Conservation (phyloP, 2,888 invertebrate species). For the Gerris lacustris region DNA sequence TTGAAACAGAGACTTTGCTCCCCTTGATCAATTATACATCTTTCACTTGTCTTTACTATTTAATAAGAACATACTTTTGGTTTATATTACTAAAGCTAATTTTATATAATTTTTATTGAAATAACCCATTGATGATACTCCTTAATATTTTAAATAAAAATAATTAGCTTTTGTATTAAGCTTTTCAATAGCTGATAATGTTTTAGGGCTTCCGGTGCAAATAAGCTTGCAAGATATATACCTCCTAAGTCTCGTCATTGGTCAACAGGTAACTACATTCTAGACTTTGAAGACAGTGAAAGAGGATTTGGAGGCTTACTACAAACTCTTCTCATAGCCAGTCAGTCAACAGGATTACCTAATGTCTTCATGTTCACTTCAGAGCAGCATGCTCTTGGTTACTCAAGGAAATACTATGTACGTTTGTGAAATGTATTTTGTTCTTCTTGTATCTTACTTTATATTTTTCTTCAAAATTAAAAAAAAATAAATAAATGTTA, state of each 20-base stretch:
- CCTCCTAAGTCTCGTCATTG: slow-evolving; percentile 38
- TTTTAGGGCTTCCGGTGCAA: slow-evolving; percentile 48
- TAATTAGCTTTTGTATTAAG: no score
- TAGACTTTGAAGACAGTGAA: slow-evolving; percentile 53
- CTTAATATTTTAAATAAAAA: no score
- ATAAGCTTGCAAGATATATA: slow-evolving; percentile 52
- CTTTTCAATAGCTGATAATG: no score
- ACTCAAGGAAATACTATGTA: slow-evolving; percentile 48
- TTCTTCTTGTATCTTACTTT: not conserved
- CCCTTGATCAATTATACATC: no score
- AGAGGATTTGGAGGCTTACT: slow-evolving; percentile 48
- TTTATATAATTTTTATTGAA: no score
- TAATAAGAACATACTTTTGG: no score
- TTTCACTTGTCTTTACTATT: no score
- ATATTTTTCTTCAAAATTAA: not conserved
- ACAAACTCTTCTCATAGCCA: slow-evolving; percentile 51
- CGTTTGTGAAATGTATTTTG: slow-evolving; percentile 31
- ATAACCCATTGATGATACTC: no score
- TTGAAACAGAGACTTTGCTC: no score
- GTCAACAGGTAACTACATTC: slow-evolving; percentile 58
- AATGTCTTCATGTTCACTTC: slow-evolving; percentile 47
- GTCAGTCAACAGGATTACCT: slow-evolving; percentile 51
- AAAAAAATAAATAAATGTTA: not conserved
- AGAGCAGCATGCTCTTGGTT: slow-evolving; percentile 46
- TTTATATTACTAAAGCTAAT: no score